Percentiles rank a stretch among this genome's conserved stretches.
Conservation (phyloP, 2,113 vertebrate genomes). For the Sorex araneus region DNA sequence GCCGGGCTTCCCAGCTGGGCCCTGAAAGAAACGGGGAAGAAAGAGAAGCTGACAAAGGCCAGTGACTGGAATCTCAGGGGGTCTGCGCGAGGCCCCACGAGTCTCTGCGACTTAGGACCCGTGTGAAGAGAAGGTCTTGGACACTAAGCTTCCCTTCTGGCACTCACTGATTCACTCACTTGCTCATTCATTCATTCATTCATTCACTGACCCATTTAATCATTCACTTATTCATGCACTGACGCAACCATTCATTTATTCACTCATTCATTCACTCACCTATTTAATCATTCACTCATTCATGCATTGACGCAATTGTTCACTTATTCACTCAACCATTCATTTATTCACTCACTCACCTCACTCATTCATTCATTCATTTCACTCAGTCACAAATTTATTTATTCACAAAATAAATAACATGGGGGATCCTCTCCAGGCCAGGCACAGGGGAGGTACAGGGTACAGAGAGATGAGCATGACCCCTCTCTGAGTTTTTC, state of each 20-base stretch:
- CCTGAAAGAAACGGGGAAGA: conserved; percentile 89
- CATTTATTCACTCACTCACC: no score
- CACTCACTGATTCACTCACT: neutral
- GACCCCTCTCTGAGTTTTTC: neutral
- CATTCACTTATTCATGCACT: no score
- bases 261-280: no score
- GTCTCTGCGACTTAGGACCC: neutral
- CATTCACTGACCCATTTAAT: no score
- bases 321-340: no score
- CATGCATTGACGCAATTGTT: no score
- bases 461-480: fast-evolving
- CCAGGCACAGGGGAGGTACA: neutral
- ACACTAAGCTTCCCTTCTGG: neutral
- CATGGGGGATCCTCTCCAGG: neutral
- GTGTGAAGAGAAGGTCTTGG: neutral
- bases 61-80: no score
- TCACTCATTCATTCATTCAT: no score
- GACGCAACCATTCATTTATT: no score
- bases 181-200: no score
- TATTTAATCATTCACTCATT: no score
- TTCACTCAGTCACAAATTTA: no score
- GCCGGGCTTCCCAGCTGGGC: conserved; percentile 93
- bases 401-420: neutral
- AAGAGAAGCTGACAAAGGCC: neutral
- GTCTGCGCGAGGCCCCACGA: neutral